Evolutionary conservation across 2,888 invertebrate genomes (phyloP), one percentile per base, ranked within the genome.

Genomic region (Girardia tigrina): DNA sequence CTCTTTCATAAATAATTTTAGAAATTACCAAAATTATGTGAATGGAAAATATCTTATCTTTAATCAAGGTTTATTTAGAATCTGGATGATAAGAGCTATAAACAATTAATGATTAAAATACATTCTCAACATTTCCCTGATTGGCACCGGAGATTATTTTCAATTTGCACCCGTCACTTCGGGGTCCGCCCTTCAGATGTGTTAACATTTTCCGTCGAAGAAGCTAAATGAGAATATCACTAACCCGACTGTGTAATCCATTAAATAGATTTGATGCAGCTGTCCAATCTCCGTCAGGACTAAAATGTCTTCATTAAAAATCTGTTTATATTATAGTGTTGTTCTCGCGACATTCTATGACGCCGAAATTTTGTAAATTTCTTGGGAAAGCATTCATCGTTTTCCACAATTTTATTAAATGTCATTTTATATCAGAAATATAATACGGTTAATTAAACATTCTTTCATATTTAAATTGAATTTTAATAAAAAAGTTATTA

Each of bases 211-310:
- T 23, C 56, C 56, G 23, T 8, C 56, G 56, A 56, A 56, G 23
- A n/a, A 56, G 56, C 56, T 4, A 4, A n/a, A 12, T 56, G 56
- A 56, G 56, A 56, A 56, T 56, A 56, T 56, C 56, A n/a, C 56
- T 56, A 23, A 56, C 56, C 36, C 16, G 16, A 36, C 8, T 36
- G 12, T 36, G 36, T 8, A 8, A 36, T 36, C 36, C 36, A 36
- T 36, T 36, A 36, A 36, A 36, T 12, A 12, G 36, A 36, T 36
- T 8, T 36, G 36, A 36, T 36, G 36, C 36, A 2, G 56, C 56
- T 56, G 56, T 56, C 56, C 56, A 56, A 56, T 56, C 56, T 56
- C 56, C 23, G 56, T 56, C 56, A 56, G 56, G 56, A n/a, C 56
- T 12, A 8, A 56, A 56, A 56, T 56, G 23, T 56, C 56, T 56